phyloP scores from a whole-genome alignment of 2,888 invertebrate species.

The Galeruca laticollis region DNA sequence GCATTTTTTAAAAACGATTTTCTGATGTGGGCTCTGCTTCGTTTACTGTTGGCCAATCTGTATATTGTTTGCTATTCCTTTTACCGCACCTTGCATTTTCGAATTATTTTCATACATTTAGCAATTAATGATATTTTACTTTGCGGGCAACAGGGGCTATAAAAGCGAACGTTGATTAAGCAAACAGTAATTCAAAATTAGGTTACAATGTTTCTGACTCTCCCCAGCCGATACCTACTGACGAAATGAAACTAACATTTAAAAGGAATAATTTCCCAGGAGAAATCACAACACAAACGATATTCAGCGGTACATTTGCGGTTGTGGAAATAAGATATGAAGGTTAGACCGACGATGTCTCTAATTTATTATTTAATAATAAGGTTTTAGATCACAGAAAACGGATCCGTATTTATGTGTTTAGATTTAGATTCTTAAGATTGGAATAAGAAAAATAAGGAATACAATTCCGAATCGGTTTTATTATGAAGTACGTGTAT shows the following conservation, averaged over 20 bases:
- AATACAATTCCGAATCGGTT: too few relatives aligned
- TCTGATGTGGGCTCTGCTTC: too few relatives aligned
- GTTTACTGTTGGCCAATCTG: not conserved
- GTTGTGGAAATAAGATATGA: conserved; percentile 61
- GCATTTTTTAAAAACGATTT: too few relatives aligned
- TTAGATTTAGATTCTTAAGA: too few relatives aligned
- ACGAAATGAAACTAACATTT: conserved; percentile 49
- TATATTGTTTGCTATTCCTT: not conserved
- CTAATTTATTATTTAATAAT: conserved; percentile 1
- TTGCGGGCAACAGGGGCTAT: not conserved
- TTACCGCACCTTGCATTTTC: not conserved
- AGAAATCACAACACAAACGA: conserved; percentile 64
- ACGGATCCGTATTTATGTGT: too few relatives aligned
- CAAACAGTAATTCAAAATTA: conserved; percentile 1
- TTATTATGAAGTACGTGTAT: too few relatives aligned
- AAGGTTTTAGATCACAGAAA: too few relatives aligned
- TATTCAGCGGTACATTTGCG: conserved; percentile 64
- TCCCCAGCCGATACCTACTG: conserved; percentile 6
- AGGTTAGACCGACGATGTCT: conserved; percentile 40
- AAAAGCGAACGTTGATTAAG: conserved; percentile 4
- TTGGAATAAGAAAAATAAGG: too few relatives aligned
- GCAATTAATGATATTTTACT: not conserved
- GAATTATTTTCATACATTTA: not conserved
- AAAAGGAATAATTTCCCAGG: conserved; percentile 64
- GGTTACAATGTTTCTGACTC: not conserved